Base-by-base conservation (phyloP, 2,888 invertebrate species). In the Tetheella fluctuosa region DNA sequence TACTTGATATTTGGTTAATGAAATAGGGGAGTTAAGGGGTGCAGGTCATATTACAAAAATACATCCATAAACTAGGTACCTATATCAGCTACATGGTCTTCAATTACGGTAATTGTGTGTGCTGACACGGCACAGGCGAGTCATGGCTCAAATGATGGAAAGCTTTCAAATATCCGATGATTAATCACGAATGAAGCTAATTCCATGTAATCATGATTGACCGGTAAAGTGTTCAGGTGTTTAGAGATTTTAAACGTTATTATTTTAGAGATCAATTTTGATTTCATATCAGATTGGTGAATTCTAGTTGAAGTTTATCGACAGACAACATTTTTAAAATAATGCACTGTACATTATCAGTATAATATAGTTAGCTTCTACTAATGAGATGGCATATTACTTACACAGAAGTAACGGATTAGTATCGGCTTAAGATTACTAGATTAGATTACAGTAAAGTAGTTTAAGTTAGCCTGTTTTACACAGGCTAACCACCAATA, bases 101-200 rank as follows among this genome's bases (percentile, higher is more conserved):
- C 71, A 79, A 73, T 78, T 71, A 78, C 58, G 48, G 67, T 73
- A 70, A 73, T 71, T 69, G 68, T 59, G 39, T n/a, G 42, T 48
- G 48, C 48, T 48, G 48, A 48, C 48, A 48, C 20, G 48, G 20
- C 48, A 20, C 39, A 54, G 23, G 69, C 74, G 58, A 77, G 77
- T 79, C 78, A 77, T 64, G 67, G 59, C 55, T 28, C 62, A 62
- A 70, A 68, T 65, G 68, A 67, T 70, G 62, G 58, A 73, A 76
- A 79, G 74, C 77, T 77, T 80, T 79, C 71, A 76, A 78, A 77
- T 65, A 67, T 57, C 62, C 61, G 62, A 53, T 52, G 57, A 55
- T 65, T 62, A 57, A 60, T 65, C 58, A 67, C 67, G 60, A 65
- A 62, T 42, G 58, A 57, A 60, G 66, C 20, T 67, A 62, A 73